phyloP scores from a whole-genome alignment of 2,888 invertebrate genomes.

The Ophion slaviceki region DNA sequence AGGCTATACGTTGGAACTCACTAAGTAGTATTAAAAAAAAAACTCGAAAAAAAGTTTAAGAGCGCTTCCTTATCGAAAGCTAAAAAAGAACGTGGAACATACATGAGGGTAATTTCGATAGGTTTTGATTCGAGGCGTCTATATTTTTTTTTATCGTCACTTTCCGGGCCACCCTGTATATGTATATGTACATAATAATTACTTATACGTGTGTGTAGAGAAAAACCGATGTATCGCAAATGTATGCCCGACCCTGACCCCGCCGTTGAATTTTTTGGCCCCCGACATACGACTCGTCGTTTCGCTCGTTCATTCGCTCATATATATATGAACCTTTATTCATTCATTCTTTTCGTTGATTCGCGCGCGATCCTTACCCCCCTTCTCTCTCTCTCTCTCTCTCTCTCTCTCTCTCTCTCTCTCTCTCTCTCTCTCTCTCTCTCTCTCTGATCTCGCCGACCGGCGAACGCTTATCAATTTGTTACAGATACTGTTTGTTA shows the following conservation, averaged over 20 bases:
- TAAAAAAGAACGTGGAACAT: too few relatives aligned
- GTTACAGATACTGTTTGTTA: conserved; percentile 82
- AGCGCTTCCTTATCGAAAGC: too few relatives aligned
- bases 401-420: not conserved
- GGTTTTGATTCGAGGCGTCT: too few relatives aligned
- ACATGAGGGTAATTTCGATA: too few relatives aligned
- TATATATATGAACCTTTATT: conserved; percentile 30
- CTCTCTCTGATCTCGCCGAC: conserved; percentile 81
- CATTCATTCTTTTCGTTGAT: conserved; percentile 30
- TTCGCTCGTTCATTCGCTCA: conserved; percentile 64
- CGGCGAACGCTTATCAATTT: conserved; percentile 82
- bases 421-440: conserved; percentile 6
- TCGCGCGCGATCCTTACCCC: conserved; percentile 7
- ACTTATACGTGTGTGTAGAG: not conserved
- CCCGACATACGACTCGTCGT: conserved; percentile 65
- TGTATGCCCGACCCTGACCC: conserved; percentile 79
- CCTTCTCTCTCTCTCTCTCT: conserved; percentile 68
- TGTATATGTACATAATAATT: conserved; percentile 1
- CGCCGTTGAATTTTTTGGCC: conserved; percentile 65
- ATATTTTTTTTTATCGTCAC: too few relatives aligned
- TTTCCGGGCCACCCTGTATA: not conserved
- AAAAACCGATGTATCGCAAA: conserved; percentile 39
- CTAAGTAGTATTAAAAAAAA: too few relatives aligned
- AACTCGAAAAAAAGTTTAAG: too few relatives aligned
- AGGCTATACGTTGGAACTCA: too few relatives aligned